phyloP scores from a whole-genome alignment of 2,888 invertebrate genomes.

The Himalopsyche tibetana region DNA sequence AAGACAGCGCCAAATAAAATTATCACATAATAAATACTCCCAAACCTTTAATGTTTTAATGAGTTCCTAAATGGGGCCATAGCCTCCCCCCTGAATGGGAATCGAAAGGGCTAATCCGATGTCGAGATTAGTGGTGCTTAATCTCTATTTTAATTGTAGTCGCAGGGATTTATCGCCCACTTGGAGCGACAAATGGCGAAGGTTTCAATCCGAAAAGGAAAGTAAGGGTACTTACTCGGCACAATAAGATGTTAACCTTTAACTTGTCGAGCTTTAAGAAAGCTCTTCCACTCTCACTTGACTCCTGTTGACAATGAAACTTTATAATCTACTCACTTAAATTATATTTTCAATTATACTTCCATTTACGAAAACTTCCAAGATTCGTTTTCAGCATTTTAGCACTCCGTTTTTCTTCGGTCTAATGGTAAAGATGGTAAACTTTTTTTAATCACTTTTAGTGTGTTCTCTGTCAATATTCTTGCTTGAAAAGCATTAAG shows the following conservation, averaged over 20 bases:
- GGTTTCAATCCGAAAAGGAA: constrained; percentile 45
- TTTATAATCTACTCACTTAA: constrained; percentile 19
- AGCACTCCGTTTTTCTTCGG: too few species aligned
- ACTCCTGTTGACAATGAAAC: constrained; percentile 6
- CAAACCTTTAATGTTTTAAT: constrained; percentile 24
- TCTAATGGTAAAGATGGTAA: too few species aligned
- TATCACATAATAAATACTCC: constrained; percentile 12
- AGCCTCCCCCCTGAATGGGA: constrained; percentile 45
- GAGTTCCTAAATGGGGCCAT: constrained; percentile 26
- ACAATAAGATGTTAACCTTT: constrained; percentile 27
- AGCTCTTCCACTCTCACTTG: not conserved
- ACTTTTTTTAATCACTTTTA: too few species aligned
- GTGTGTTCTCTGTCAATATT: too few species aligned
- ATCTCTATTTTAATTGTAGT: constrained; percentile 59
- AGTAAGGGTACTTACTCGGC: not conserved
- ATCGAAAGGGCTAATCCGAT: constrained; percentile 61
- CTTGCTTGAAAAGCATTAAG: too few species aligned
- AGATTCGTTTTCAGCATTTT: too few species aligned
- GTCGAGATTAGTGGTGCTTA: constrained; percentile 61
- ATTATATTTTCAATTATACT: not conserved
- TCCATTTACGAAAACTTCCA: too few species aligned
- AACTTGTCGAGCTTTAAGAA: constrained; percentile 21
- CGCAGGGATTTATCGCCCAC: constrained; percentile 51
- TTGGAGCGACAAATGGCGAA: constrained; percentile 57
- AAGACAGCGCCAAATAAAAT: constrained; percentile 1